Evolutionary conservation across 2,797 vertebrate genomes (phyloP), one percentile per base, ranked within the genome.

Genomic region (Myotis myotis): DNA sequence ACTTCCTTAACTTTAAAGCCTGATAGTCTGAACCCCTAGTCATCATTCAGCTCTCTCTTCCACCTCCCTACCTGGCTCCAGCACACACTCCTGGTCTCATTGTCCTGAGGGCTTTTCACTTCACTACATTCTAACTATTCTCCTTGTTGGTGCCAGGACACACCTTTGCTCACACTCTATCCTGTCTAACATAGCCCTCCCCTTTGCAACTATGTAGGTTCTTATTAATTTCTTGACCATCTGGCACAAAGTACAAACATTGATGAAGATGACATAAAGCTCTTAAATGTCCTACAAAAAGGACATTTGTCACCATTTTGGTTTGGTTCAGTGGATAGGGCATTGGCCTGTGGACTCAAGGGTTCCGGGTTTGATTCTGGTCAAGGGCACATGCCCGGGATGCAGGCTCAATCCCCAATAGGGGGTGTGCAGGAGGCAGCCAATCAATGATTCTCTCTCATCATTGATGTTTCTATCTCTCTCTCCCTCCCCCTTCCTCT

Each of bases 151-250:
- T 12, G 25, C n/a, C 17, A 53, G 19, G 1, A 2, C 4, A 0
- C 4, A 1, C 20, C 22, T 78, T 80, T 92, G 30, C 11, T 7
- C 2, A 4, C 13, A 47, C 13, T 85, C 25, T 12, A 23, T 10
- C 22, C 4, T 81, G 33, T n/a, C 13, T 41, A 79, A 66, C 5
- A 3, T 6, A 2, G 12, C 12, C 6, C 72, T 89, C 75, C 17
- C 41, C 0, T 92, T 89, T 41, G 44, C 17, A 22, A 64, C 33
- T 23, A 5, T 30, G 66, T 6, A 15, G 2, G 1, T 84, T 72
- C 9, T 71, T 66, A 81, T 28, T 75, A 36, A 89, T 92, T 64
- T 44, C 36, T 75, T 87, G 13, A 41, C 87, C 20, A 49, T 47
- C 38, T 76, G 41, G 33, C 25, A 71, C 11, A 53, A 92, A 71